phyloP scores from a whole-genome alignment of 2,797 vertebrate species.

The Botia kubotai region DNA sequence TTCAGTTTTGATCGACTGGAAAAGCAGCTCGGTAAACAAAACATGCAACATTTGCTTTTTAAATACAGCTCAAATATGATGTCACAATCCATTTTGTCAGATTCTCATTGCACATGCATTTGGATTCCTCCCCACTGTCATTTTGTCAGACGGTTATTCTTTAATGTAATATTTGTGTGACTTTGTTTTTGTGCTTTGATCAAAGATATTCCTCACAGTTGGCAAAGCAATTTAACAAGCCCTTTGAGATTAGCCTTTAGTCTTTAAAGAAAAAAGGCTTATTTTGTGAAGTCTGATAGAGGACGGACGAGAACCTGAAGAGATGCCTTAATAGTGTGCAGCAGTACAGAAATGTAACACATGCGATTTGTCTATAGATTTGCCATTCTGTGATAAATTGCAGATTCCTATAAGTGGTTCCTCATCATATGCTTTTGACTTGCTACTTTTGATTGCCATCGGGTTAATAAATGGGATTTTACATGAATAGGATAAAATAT shows the following conservation, averaged over 20 bases:
- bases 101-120: background rate
- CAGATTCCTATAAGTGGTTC: background rate
- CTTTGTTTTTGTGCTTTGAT: slow-evolving; percentile 48
- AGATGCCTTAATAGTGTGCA: slow-evolving; percentile 9
- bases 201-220: slow-evolving; percentile 31
- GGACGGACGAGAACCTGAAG: background rate
- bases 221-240: slow-evolving; percentile 33
- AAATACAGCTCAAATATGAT: background rate
- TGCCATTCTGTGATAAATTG: background rate
- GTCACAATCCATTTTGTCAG: background rate
- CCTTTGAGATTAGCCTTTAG: slow-evolving; percentile 4
- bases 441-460: background rate
- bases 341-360: background rate
- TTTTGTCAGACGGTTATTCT: slow-evolving; percentile 22
- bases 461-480: background rate
- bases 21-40: slow-evolving; percentile 33
- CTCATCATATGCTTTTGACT: background rate
- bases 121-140: slow-evolving; percentile 13
- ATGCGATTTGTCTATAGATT: background rate
- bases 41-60: slow-evolving; percentile 14
- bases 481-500: no score
- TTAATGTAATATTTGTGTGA: slow-evolving; percentile 32
- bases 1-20: slow-evolving; percentile 13
- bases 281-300: slow-evolving; percentile 1
- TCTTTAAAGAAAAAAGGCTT: slow-evolving; percentile 23